These are phyloP conservation scores for Chrysaora quinquecirrha DNA, from an alignment of 30 jellyfish, hydroid and myxozoan genomes.

Conservation along the genomic window DNA sequence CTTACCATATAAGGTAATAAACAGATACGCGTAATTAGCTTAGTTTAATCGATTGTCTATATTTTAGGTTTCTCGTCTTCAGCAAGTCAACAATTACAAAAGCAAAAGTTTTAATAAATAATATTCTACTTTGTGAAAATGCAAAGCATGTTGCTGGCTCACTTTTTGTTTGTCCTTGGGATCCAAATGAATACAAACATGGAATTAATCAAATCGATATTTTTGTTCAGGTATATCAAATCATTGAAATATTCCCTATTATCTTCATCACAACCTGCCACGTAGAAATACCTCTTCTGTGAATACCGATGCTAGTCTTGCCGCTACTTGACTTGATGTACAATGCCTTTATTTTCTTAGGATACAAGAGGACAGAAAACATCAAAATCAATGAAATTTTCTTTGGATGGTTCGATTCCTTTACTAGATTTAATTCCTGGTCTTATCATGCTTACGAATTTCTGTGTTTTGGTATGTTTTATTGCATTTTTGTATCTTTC, in stretches of 20 bases:
- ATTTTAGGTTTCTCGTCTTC: conserved; percentile 78
- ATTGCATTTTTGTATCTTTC: background rate
- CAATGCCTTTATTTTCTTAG: conserved; percentile 46
- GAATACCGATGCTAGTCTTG: no score
- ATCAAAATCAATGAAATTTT: conserved; percentile 26
- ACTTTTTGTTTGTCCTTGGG: conserved; percentile 82
- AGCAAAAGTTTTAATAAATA: conserved; percentile 59
- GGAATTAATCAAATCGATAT: conserved; percentile 69
- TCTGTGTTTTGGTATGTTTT: conserved; percentile 65
- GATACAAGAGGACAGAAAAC: conserved; percentile 28
- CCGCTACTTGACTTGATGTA: no score
- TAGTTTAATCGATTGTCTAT: no score
- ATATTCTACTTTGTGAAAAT: conserved; percentile 42
- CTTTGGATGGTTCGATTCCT: conserved; percentile 80
- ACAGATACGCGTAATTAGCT: no score
- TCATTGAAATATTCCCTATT: background rate
- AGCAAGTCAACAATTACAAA: background rate
- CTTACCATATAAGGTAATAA: no score
- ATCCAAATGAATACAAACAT: conserved; percentile 32
- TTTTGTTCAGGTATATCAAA: conserved; percentile 6
- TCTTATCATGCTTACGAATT: conserved; percentile 64
- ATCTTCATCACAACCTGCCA: background rate
- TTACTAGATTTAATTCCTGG: conserved; percentile 53
- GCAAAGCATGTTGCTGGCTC: conserved; percentile 52
- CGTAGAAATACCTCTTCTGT: no score